A percentile compares a stretch with the other conserved stretches of the same genome.
Evolutionary conservation across 2,888 invertebrate genomes (phyloP).

Genomic region (Phrixothrix hirtus): DNA sequence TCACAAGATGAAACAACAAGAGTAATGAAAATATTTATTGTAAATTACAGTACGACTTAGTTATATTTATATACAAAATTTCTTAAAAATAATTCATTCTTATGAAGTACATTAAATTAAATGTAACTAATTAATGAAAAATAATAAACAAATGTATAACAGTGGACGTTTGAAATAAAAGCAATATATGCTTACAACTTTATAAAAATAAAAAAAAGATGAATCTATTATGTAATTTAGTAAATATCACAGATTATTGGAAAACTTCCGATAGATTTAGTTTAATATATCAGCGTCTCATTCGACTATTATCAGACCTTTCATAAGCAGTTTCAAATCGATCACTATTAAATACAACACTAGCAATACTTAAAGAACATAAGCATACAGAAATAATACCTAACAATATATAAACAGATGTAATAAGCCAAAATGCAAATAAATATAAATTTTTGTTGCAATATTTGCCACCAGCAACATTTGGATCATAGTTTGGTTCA

Average conservation of each 20-base stretch:
- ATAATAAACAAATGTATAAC: conserved; percentile 1
- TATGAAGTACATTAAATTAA: background rate
- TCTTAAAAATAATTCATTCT: too few species aligned
- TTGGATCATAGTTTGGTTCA: conserved; percentile 62
- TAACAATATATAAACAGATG: conserved; percentile 64
- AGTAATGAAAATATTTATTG: background rate
- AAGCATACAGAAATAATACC: conserved; percentile 60
- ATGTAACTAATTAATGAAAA: background rate
- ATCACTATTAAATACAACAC: conserved; percentile 46
- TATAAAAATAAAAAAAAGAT: too few species aligned
- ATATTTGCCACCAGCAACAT: conserved; percentile 55
- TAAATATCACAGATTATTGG: conserved; percentile 29
- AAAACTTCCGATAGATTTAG: background rate
- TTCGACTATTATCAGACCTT: conserved; percentile 2
- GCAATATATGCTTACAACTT: too few species aligned
- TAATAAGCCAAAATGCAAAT: conserved; percentile 72
- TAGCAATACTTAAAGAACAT: conserved; percentile 62
- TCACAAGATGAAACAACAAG: background rate
- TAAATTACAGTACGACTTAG: background rate
- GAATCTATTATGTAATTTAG: conserved; percentile 17
- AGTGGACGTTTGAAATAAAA: too few species aligned
- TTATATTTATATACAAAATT: background rate
- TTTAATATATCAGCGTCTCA: conserved; percentile 12
- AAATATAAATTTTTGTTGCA: conserved; percentile 69
- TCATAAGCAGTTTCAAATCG: conserved; percentile 16